phyloP scores from a whole-genome alignment of 2,797 vertebrate genomes.

The Gobionotothen gibberifrons region DNA sequence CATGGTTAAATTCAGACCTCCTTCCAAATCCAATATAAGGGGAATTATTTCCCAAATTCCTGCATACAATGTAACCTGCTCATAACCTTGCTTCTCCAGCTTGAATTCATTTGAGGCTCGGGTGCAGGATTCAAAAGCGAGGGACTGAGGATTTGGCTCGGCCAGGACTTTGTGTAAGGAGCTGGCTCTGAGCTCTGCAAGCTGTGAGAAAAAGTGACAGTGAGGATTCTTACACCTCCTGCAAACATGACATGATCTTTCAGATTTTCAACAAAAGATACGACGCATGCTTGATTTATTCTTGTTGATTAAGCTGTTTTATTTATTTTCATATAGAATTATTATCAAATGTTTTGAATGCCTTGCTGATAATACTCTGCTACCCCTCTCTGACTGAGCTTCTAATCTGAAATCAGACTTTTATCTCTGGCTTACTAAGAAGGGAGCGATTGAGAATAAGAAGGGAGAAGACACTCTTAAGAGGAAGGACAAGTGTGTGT shows the following conservation, averaged over 20 bases:
- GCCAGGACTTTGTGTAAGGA: slow-evolving; percentile 65
- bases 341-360: slow-evolving; percentile 50
- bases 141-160: slow-evolving; percentile 78
- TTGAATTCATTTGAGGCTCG: slow-evolving; percentile 82
- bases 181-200: slow-evolving; percentile 59
- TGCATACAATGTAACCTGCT: slow-evolving; percentile 80
- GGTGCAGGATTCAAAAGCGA: slow-evolving; percentile 74
- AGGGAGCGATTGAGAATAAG: slow-evolving; percentile 58
- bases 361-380: slow-evolving; percentile 35
- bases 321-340: slow-evolving; percentile 15
- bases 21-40: slow-evolving; percentile 83
- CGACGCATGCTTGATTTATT: background rate
- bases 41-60: slow-evolving; percentile 85
- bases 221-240: slow-evolving; percentile 13
- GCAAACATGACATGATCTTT: slow-evolving; percentile 13
- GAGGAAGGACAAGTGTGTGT: slow-evolving; percentile 78
- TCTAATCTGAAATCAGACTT: slow-evolving; percentile 69
- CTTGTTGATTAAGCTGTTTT: slow-evolving; percentile 12
- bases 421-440: slow-evolving; percentile 65
- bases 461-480: slow-evolving; percentile 65
- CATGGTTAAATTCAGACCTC: slow-evolving; percentile 62
- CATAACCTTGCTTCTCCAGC: slow-evolving; percentile 80
- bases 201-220: slow-evolving; percentile 69
- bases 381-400: slow-evolving; percentile 56
- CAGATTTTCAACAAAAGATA: slow-evolving; percentile 10